Evolutionary conservation across 2,888 invertebrate genomes (phyloP).

Genomic region (Bibio marci): DNA sequence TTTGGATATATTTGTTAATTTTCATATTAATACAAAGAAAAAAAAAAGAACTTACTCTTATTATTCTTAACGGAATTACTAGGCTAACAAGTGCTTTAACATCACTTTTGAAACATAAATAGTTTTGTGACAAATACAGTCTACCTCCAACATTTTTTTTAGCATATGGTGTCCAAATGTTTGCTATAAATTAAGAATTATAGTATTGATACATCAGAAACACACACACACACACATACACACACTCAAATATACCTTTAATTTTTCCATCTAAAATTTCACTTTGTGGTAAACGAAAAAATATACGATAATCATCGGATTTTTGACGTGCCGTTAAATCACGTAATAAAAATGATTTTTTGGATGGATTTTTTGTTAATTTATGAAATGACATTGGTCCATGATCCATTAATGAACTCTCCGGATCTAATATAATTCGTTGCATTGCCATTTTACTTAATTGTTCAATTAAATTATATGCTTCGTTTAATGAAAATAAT

Average conservation of each 20-base stretch:
- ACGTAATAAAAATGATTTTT: conserved; percentile 83
- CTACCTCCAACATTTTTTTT: conserved; percentile 77
- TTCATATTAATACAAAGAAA: too few relatives aligned
- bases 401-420: conserved; percentile 41
- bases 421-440: conserved; percentile 55
- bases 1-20: too few relatives aligned
- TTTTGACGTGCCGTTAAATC: conserved; percentile 90
- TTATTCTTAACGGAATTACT: conserved; percentile 76
- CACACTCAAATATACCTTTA: conserved; percentile 39
- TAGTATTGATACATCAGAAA: too few relatives aligned
- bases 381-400: conserved; percentile 28
- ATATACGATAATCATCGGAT: conserved; percentile 75
- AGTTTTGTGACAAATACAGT: conserved; percentile 84
- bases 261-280: conserved; percentile 93
- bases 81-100: conserved; percentile 65
- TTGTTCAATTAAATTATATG: conserved; percentile 84
- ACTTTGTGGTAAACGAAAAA: conserved; percentile 66
- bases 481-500: conserved; percentile 76
- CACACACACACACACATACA: not conserved
- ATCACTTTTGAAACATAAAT: conserved; percentile 89
- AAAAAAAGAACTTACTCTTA: conserved; percentile 31
- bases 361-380: conserved; percentile 71
- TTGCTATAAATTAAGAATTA: conserved; percentile 16
- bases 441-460: conserved; percentile 95
- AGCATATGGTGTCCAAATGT: conserved; percentile 89